A percentile compares a stretch with the other conserved stretches of the same genome.
phyloP scores from a whole-genome alignment of 2,113 vertebrate species.

The Xerus inauris region DNA sequence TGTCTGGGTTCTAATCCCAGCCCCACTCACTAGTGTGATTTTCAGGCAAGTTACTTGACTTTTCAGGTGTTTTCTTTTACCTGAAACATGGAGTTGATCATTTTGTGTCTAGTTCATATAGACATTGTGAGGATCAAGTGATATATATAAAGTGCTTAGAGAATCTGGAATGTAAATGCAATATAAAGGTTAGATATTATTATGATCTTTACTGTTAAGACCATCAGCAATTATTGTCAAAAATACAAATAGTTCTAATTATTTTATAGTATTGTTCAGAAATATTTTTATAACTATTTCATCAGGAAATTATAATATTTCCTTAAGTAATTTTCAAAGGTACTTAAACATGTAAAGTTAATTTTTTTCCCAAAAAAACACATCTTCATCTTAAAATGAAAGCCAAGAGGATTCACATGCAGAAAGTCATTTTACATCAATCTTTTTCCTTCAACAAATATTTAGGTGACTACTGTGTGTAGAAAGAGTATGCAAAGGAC shows the following conservation, averaged over 20 bases:
- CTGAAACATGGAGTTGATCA: background rate
- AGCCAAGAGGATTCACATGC: background rate
- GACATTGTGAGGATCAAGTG: background rate
- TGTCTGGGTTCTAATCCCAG: background rate
- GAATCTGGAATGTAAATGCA: background rate
- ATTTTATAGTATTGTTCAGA: slow-evolving; percentile 34
- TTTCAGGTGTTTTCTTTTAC: slow-evolving; percentile 13
- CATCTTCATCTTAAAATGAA: background rate
- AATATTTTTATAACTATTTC: slow-evolving; percentile 22
- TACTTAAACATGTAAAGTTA: background rate
- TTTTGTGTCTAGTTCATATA: background rate
- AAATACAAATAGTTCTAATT: slow-evolving; percentile 8
- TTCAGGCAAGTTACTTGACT: background rate
- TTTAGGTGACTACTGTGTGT: background rate
- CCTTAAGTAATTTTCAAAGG: background rate
- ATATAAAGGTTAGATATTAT: slow-evolving; percentile 9
- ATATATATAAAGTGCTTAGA: background rate
- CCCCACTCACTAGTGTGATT: background rate
- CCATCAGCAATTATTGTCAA: background rate
- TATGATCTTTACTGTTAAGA: background rate
- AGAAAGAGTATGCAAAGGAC: background rate
- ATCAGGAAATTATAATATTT: slow-evolving; percentile 37
- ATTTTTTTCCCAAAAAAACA: background rate
- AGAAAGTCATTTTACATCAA: slow-evolving; percentile 29
- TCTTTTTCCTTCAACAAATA: slow-evolving; percentile 20